Percentiles rank a stretch among this genome's conserved stretches.
Evolutionary conservation across 2,797 vertebrate species (phyloP).

Genomic region (Hafferia zeledoni): DNA sequence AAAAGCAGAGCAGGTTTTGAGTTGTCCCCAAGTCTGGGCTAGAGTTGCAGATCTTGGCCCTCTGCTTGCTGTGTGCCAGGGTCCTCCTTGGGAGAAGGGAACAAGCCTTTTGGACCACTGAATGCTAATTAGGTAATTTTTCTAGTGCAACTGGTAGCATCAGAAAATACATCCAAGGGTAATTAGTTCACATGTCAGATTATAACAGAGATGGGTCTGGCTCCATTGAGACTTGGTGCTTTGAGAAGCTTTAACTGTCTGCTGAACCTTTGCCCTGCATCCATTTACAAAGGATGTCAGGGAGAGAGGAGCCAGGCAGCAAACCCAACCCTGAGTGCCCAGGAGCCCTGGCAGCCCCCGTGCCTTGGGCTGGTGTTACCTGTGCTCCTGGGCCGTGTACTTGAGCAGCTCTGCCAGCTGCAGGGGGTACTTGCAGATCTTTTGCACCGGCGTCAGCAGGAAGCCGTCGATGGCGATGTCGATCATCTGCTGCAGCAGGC

Average conservation of each 20-base stretch:
- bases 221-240: not conserved
- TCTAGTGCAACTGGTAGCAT: not conserved
- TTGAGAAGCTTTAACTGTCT: not conserved
- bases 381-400: slow-evolving; percentile 98
- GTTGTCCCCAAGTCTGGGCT: not conserved
- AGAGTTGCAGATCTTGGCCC: not conserved
- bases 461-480: slow-evolving; percentile 98
- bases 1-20: not conserved
- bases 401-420: slow-evolving; percentile 97
- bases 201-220: not conserved
- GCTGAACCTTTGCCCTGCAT: slow-evolving; percentile 6
- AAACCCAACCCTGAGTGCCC: not conserved
- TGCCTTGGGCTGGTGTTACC: slow-evolving; percentile 70
- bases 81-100: not conserved
- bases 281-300: not conserved
- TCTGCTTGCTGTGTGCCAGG: not conserved
- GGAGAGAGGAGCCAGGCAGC: not conserved
- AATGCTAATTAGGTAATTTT: not conserved
- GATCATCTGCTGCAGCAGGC: slow-evolving; percentile 98
- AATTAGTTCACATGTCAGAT: slow-evolving; percentile 50
- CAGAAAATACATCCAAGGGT: slow-evolving; percentile 26
- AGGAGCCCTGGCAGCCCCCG: not conserved
- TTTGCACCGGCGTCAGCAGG: slow-evolving; percentile 96
- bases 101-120: not conserved
- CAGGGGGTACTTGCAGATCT: slow-evolving; percentile 99